Percentiles rank a stretch among this genome's conserved stretches.
Conservation (phyloP, 2,888 invertebrate species). For the Synanthedon tipuliformis region DNA sequence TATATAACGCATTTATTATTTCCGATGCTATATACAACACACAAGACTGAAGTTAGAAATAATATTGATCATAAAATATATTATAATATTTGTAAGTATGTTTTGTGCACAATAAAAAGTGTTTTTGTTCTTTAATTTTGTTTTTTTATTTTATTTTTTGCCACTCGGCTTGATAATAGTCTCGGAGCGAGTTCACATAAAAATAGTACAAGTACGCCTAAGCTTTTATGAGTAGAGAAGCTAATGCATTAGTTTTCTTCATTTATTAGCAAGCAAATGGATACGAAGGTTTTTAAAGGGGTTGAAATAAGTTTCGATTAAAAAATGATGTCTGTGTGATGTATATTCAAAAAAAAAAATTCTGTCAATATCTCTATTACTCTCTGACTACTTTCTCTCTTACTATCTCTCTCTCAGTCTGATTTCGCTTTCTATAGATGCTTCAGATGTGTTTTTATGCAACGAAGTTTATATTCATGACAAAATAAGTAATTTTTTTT, state of each 20-base stretch:
- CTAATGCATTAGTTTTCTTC: conserved; percentile 1
- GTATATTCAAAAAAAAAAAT: conserved; percentile 31
- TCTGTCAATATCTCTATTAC: conserved; percentile 1
- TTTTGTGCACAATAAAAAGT: conserved; percentile 68
- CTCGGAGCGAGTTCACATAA: conserved; percentile 4
- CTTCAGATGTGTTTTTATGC: conserved; percentile 15
- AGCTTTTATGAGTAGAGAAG: conserved; percentile 5
- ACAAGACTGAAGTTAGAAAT: conserved; percentile 63
- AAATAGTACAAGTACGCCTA: background rate
- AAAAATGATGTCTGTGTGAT: conserved; percentile 53
- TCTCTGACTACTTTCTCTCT: conserved; percentile 17
- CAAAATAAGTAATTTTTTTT: too few relatives aligned
- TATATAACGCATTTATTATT: conserved; percentile 50
- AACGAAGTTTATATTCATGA: too few relatives aligned
- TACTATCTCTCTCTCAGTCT: conserved; percentile 40
- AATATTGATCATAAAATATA: conserved; percentile 14
- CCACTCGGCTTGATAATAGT: conserved; percentile 7
- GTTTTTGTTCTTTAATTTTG: conserved; percentile 47
- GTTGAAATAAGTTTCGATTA: background rate
- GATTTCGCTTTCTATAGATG: conserved; percentile 22
- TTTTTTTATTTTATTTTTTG: conserved; percentile 55
- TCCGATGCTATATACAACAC: conserved; percentile 64
- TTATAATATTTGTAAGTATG: conserved; percentile 59
- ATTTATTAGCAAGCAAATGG: conserved; percentile 13
- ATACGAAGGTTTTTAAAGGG: conserved; percentile 4